A percentile compares a stretch with the other conserved stretches of the same genome.
phyloP scores from a whole-genome alignment of 2,888 invertebrate genomes.

The Conomelus anceps region DNA sequence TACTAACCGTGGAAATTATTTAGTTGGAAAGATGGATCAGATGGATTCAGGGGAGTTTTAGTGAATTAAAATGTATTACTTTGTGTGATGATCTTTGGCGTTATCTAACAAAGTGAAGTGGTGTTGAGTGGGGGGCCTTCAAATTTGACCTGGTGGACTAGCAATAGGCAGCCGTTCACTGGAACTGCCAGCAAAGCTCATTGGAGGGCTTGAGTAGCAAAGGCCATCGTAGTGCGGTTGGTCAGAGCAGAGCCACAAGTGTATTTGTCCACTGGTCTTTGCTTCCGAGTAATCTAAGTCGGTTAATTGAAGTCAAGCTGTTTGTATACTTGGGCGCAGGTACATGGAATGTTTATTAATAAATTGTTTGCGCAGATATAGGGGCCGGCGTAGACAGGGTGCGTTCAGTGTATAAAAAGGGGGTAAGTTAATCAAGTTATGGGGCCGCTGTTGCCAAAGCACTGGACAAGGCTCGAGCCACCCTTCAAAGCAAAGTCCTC shows the following conservation, averaged over 20 bases:
- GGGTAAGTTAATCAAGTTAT: conserved; percentile 22
- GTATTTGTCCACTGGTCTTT: neutral
- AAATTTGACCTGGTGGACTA: neutral
- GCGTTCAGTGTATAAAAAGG: conserved; percentile 18
- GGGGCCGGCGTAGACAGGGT: neutral
- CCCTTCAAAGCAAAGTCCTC: conserved; percentile 16
- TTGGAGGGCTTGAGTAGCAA: neutral
- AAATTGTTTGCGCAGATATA: conserved; percentile 23
- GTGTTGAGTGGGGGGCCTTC: neutral
- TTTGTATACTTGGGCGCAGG: neutral
- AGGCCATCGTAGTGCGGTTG: neutral
- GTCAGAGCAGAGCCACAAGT: neutral
- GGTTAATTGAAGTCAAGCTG: neutral
- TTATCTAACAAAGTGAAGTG: no score
- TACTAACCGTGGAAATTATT: no score
- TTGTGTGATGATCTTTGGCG: no score
- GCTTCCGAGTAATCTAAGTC: neutral
- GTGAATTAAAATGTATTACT: no score
- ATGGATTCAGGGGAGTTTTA: no score
- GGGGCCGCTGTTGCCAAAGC: conserved; percentile 20
- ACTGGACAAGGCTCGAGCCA: conserved; percentile 10
- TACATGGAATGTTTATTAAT: conserved; percentile 19
- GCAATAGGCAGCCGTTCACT: neutral
- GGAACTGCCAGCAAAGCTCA: neutral
- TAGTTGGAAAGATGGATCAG: no score